Evolutionary conservation across 2,888 invertebrate genomes (phyloP), one percentile per base, ranked within the genome.

Genomic region (Diarsia mendica): DNA sequence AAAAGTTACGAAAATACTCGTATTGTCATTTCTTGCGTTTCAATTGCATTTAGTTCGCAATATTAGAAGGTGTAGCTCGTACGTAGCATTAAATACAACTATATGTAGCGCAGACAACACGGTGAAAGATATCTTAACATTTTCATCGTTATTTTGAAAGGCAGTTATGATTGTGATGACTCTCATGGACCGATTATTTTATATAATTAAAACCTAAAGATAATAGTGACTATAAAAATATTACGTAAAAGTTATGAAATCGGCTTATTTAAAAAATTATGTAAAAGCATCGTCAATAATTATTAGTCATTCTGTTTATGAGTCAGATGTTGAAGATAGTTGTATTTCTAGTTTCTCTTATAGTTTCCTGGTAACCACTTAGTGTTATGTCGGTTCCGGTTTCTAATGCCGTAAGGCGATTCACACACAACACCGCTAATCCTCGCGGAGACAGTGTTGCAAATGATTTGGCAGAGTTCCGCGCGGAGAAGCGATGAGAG

Each of bases 281-380:
- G 33, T 33, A 51, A 15, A n/a, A 51, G 10, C 11, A 6, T 20
- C 28, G 28, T 44, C 71, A 51, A 15, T n/a, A 20, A 44, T 53
- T 28, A 28, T 28, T 28, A 69, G 11, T 53, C 11, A 33, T 69
- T 53, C 28, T 72, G 51, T 53, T 33, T 53, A 13, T 55, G n/a
- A 20, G 46, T 39, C 46, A 15, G 15, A 33, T 33, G 46, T n/a
- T 13, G n/a, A 28, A n/a, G 20, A 28, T 10, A 44, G 11, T 44
- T 74, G 10, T 5, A 48, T 33, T 20, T 74, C 48, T 6, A 64
- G 75, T 75, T 64, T 75, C 46, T 53, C 46, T 75, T 61, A 48
- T 33, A 20, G 23, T 33, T 46, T 70, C 44, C 44, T 70, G n/a
- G 15, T 5, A 39, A 8, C 15, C 10, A 44, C 23, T 15, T 49